Base-by-base conservation (phyloP, 2,113 vertebrate genomes). In the Microtus ochrogaster region DNA sequence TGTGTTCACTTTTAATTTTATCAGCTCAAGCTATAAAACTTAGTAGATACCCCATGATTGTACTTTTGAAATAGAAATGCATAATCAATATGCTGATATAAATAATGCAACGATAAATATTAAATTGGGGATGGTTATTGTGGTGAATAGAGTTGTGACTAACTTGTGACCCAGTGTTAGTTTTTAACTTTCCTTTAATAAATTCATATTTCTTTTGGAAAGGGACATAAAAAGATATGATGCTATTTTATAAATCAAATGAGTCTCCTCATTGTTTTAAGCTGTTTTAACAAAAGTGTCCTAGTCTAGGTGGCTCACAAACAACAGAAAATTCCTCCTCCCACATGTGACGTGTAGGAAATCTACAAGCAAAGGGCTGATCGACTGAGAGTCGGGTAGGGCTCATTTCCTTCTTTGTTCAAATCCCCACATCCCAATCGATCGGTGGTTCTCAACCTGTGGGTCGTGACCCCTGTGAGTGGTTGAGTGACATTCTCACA, bases 1-100 rank as follows among this genome's bases (percentile, higher is more conserved):
- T 70, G 44, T 91, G 85, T 92, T 96, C 92, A 92, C 58, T 81
- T 86, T 96, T 95, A 96, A 68, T 82, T 94, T 95, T 89, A 58
- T 17, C 58, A 96, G 95, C 52, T 77, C 30, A 63, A n/a, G 30
- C 76, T 83, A 22, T 95, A 95, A 96, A 97, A 55, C 3, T n/a
- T n/a, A 39, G 28, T 63, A 24, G 30, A 86, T 22, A 94, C 55
- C 1, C 0, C 73, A 39, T 68, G 36, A 93, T 89, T 8, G 26
- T 58, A 33, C 77, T 94, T 95, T 89, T 95, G 19, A 39, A 89
- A 65, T 92, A 85, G 95, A 92, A 76, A 87, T 74, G 17, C n/a
- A 58, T 95, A 41, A 72, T 73, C 65, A 55, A 76, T 73, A 52
- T 65, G 22, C 17, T 61, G 63, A 61, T 47, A 47, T 94, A 90